Evolutionary conservation across 2,113 vertebrate genomes (phyloP).

Genomic region (Alosa alosa): DNA sequence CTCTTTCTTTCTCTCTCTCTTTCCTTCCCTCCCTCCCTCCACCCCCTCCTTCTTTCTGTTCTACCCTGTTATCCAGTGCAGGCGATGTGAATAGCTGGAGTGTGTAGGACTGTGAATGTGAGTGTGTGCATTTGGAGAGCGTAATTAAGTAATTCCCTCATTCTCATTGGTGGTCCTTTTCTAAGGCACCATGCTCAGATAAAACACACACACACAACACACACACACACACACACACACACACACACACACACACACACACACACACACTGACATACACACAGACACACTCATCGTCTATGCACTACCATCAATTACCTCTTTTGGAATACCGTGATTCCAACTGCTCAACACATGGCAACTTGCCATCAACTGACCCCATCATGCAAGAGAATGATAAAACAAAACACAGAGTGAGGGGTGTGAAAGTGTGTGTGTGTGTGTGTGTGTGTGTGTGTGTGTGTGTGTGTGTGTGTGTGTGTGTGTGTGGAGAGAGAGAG

Average conservation of each 20-base stretch:
- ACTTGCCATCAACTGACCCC: constrained; percentile 74
- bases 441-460: no score
- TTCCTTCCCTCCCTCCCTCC: no score
- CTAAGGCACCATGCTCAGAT: not conserved
- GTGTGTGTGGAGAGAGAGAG: no score
- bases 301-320: not conserved
- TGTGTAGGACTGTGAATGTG: not conserved
- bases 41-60: constrained; percentile 13
- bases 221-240: no score
- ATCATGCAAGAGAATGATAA: constrained; percentile 28
- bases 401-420: constrained; percentile 10
- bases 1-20: not conserved
- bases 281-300: not conserved
- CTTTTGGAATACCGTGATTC: not conserved
- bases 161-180: not conserved
- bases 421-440: not conserved
- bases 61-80: not conserved
- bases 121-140: not conserved
- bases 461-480: no score
- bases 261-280: not conserved
- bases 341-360: constrained; percentile 22
- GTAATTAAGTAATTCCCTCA: not conserved
- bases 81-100: not conserved
- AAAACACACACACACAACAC: not conserved
- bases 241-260: no score